These are phyloP conservation scores for Sakesphorus luctuosus DNA, from an alignment of 2,113 vertebrate species.

Conservation along the genomic window DNA sequence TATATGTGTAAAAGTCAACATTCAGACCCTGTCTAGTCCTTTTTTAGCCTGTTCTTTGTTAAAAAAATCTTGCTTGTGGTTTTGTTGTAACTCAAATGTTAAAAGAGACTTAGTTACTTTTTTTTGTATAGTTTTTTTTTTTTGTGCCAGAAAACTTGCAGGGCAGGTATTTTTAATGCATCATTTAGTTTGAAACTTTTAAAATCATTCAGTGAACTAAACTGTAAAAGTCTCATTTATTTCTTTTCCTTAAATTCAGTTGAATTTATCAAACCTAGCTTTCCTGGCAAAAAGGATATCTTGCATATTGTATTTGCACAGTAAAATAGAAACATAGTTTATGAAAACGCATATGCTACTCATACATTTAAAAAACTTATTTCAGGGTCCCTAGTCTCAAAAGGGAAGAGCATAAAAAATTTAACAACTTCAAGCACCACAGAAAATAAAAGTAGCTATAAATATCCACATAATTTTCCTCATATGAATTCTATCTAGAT, in stretches of 20 bases:
- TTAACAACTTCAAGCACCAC: background rate
- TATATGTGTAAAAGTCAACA: background rate
- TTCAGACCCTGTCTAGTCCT: background rate
- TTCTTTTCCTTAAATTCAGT: slow-evolving; percentile 24
- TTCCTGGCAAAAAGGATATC: background rate
- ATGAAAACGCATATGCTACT: background rate
- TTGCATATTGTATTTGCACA: background rate
- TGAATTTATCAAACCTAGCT: background rate
- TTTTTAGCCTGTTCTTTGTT: background rate
- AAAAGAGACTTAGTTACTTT: background rate
- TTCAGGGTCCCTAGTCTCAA: background rate
- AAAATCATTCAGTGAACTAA: background rate
- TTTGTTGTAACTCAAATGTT: background rate
- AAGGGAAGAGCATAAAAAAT: background rate
- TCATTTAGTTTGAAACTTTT: background rate
- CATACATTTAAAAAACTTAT: background rate
- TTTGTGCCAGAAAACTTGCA: background rate
- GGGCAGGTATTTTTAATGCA: background rate
- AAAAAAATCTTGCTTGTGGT: background rate
- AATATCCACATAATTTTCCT: background rate
- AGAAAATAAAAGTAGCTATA: background rate
- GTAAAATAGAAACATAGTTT: background rate
- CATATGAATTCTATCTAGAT: background rate
- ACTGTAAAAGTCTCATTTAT: background rate
- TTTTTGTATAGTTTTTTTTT: background rate